Evolutionary conservation across 2,888 invertebrate species (phyloP), one percentile per base, ranked within the genome.

Genomic region (Allolobophora icterica): DNA sequence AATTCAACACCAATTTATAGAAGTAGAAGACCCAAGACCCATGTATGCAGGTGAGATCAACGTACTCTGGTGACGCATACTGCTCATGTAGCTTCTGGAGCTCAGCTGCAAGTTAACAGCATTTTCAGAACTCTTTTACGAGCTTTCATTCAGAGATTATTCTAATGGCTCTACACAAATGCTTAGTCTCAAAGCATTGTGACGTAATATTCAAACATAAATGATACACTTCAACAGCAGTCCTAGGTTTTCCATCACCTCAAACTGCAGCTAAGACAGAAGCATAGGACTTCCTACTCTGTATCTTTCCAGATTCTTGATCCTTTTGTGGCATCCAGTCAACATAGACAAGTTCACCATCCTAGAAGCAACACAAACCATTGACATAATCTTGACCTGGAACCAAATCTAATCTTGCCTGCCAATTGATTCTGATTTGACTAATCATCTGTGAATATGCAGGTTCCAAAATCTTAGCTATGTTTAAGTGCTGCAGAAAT

Each of bases 311-410:
- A 34, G 94, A 94, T 92, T 95, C 95, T 89, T 95, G 94, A 92
- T 95, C 95, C 93, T 95, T 95, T 92, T 95, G 95, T 33, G 95
- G 95, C 95, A 95, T 95, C 95, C 95, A 95, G 92, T 95, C 95
- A 17, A 94, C 94, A 93, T 95, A 95, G 15, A 95, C 94, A n/a
- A 95, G 92, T 92, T 95, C 95, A 30, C 95, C 95, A 93, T 95
- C 95, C 95, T 95, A 92, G 30, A 92, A 87, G 21, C 38, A 40
- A n/a, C 33, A 90, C 15, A 52, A 90, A 45, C 15, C 71, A 71
- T 30, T n/a, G 71, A n/a, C n/a, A 52, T 52, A 24, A 42, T 17
- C 42, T 42, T 42, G 15, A 52, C 21, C 52, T 52, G 52, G 52
- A 17, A 52, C 52, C 21, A 1, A 42, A 11, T 42, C 21, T 52